Base-by-base conservation (phyloP, 1,140 invertebrate genomes). In the Trichogramma pretiosum region DNA sequence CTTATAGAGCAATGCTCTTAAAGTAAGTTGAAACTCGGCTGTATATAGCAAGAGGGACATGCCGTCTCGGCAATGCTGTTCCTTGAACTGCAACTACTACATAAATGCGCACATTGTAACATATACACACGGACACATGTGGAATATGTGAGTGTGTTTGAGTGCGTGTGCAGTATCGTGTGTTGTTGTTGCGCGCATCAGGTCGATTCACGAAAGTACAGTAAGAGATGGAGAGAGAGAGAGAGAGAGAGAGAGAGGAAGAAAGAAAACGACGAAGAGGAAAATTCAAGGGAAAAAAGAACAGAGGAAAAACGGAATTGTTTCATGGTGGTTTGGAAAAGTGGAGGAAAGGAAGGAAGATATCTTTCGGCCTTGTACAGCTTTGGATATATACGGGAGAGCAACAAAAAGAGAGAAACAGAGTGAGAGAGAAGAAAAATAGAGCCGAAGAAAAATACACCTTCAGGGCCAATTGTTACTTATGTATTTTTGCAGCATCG, bases 1-100 rank as follows among this genome's bases (percentile, higher is more conserved):
- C 21, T n/a, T 4, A 21, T 36, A 23, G 14, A 16, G 2, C 30
- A 32, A 32, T 44, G 34, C 39, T 50, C 10, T 34, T 30, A 44
- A 45, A 51, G 43, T 46, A 46, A 51, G 49, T 42, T 46, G 49
- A 19, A 37, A 46, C 43, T 46, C 33, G 13, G 33, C 36, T 5
- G 24, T 24, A 26, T 19, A 36, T 46, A 52, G n/a, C n/a, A n/a
- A n/a, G n/a, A n/a, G n/a, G n/a, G n/a, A n/a, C n/a, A n/a, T n/a
- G n/a, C n/a, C n/a, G n/a, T n/a, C n/a, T n/a, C n/a, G n/a, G n/a
- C n/a, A n/a, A n/a, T n/a, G n/a, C n/a, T n/a, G n/a, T n/a, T n/a
- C n/a, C n/a, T n/a, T n/a, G n/a, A n/a, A n/a, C n/a, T n/a, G n/a
- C n/a, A n/a, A n/a, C n/a, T n/a, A n/a, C n/a, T n/a, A n/a, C n/a